Base-by-base conservation (phyloP, 2,113 vertebrate species). In the Cariama cristata region DNA sequence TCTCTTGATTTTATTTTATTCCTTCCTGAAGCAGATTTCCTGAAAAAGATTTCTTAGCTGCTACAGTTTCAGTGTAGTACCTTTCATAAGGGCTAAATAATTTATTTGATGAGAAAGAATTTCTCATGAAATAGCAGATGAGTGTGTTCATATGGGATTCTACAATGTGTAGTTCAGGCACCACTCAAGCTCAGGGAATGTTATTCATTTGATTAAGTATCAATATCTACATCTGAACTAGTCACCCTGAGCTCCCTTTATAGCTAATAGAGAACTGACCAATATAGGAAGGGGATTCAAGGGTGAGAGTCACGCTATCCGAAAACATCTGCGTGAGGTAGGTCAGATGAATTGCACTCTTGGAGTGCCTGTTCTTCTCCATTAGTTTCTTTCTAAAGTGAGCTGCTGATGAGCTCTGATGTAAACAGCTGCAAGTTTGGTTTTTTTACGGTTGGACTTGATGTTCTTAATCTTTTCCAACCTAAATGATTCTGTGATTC, bases 61-160 rank as follows among this genome's bases (percentile, higher is more conserved):
- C 42, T 76, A 58, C 52, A 60, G 12, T 83, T 85, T 66, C 66
- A 35, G 27, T 30, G n/a, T 52, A 75, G 60, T 58, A 71, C 47
- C 20, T 85, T 94, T 91, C 26, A 19, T 47, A 85, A 93, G 49
- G 26, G 35, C 58, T 96, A 91, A 96, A 79, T 87, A 81, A 92
- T 95, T 89, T 58, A 93, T 84, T 88, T 85, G 88, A 32, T 69
- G 49, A 63, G 87, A 81, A 94, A 49, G 49, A 60, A 69, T 92
- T 95, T 95, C 28, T 75, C 35, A 74, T 72, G 60, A 93, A 97
- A 81, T 52, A 88, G 79, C 63, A 91, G 49, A 11, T 74, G 77
- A 79, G 16, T 45, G n/a, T 84, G 33, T 71, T 76, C 58, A 49
- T 47, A 47, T 28, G 53, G 79, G 93, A 91, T 81, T 92, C 49